Base-by-base conservation (phyloP, 2,113 vertebrate genomes). In the Podarcis raffonei region DNA sequence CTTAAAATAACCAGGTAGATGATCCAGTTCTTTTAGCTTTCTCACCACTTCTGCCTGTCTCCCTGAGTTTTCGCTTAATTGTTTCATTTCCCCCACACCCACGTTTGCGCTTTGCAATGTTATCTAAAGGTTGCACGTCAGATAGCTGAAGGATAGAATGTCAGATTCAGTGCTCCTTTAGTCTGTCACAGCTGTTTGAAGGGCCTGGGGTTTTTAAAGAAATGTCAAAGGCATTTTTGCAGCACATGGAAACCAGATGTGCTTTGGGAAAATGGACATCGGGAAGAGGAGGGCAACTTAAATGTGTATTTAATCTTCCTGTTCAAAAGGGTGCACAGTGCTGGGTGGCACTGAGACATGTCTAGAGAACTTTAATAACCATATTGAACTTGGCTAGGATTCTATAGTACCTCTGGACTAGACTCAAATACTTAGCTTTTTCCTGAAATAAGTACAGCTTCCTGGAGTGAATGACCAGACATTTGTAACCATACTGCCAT, bases 181-280 rank as follows among this genome's bases (percentile, higher is more conserved):
- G 87, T 48, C 87, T 0, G 37, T 89, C 91, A 35, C 87, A 0
- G 0, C 89, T 59, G 35, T 22, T 0, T 20, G 85, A 75, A 86
- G 78, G 0, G 86, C 90, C 87, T 1, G 80, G 25, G 89, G 91
- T 87, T 86, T 22, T 76, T 74, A 85, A 75, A 16, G 6, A 89
- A 92, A 92, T 90, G 92, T 91, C 93, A 93, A 20, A 89, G 83
- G 92, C 62, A 1, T 83, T 91, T 68, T 90, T 89, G 87, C 27
- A 37, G 83, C 68, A 30, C 87, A 16, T 0, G 42, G 91, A 71
- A 86, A 88, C 62, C 90, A 88, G 88, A 87, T 85, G 90, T 65
- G 78, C 80, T 84, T 87, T 53, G 48, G 48, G 39, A 2, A 57
- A 72, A 35, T 15, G 1, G 5, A 1, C 32, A 27, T 65, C 71